Evolutionary conservation across 2,888 invertebrate genomes (phyloP).

Genomic region (Archips crataeganus): DNA sequence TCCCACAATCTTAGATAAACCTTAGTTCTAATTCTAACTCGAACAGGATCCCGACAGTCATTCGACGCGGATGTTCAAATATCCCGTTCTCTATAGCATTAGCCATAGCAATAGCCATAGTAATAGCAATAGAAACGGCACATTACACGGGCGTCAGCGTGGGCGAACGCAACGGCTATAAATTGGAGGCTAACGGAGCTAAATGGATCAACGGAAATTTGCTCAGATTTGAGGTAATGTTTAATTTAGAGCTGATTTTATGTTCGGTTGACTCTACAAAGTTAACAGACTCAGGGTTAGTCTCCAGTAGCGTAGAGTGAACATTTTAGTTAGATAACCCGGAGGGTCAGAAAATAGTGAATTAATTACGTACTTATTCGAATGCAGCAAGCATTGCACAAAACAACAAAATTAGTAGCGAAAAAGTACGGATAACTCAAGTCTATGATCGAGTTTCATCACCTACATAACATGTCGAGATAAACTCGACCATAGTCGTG

Average conservation of each 20-base stretch:
- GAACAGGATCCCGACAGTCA: constrained; percentile 17
- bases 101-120: constrained; percentile 12
- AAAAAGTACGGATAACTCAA: too few species aligned
- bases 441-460: too few species aligned
- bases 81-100: constrained; percentile 13
- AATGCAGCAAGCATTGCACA: too few species aligned
- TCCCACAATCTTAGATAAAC: constrained; percentile 24
- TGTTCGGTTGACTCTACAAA: background rate
- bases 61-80: constrained; percentile 18
- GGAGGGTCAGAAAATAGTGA: too few species aligned
- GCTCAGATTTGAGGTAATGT: constrained; percentile 13
- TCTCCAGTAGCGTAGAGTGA: too few species aligned
- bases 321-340: too few species aligned
- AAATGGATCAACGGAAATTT: constrained; percentile 25
- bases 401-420: too few species aligned
- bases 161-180: constrained; percentile 34
- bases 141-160: constrained; percentile 40
- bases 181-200: constrained; percentile 39
- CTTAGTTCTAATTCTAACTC: constrained; percentile 21
- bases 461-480: too few species aligned
- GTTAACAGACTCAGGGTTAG: background rate
- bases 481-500: too few species aligned
- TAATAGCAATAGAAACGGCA: constrained; percentile 19
- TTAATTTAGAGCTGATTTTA: constrained; percentile 9
- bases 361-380: too few species aligned